phyloP scores from a whole-genome alignment of 2,888 invertebrate genomes.

The Zelleria hepariella region DNA sequence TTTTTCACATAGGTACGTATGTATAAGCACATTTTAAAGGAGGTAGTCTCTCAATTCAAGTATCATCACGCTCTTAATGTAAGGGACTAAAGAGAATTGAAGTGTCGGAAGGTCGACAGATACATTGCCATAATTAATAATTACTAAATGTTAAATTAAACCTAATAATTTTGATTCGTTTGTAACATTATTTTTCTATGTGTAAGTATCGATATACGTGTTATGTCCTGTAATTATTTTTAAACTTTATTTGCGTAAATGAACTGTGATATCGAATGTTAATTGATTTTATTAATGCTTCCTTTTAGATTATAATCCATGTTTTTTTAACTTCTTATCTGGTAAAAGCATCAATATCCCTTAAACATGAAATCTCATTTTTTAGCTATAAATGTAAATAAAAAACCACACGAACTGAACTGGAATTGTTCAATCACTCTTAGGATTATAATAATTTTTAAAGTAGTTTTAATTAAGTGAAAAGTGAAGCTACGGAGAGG shows the following conservation, averaged over 20 bases:
- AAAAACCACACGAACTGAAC: background rate
- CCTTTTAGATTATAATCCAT: constrained; percentile 41
- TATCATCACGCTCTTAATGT: background rate
- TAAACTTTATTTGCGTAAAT: constrained; percentile 66
- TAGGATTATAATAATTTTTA: constrained; percentile 27
- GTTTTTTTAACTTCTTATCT: background rate
- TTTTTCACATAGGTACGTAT: background rate
- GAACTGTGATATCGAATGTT: constrained; percentile 70
- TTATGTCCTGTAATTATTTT: constrained; percentile 23
- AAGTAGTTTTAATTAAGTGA: constrained; percentile 28
- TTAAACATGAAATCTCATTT: constrained; percentile 2
- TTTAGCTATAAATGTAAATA: constrained; percentile 1
- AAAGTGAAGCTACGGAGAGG: constrained; percentile 23
- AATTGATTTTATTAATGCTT: constrained; percentile 58
- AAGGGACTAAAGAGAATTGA: background rate
- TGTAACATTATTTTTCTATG: background rate
- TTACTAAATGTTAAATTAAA: background rate
- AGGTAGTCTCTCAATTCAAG: background rate
- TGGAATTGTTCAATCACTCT: constrained; percentile 58
- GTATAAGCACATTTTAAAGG: background rate
- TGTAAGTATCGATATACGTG: background rate
- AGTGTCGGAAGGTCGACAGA: background rate
- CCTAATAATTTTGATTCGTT: background rate
- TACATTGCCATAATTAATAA: background rate
- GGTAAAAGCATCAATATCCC: background rate